Percentiles rank a stretch among this genome's conserved stretches.
These are phyloP conservation scores for Ptychobarbus kaznakovi DNA, from an alignment of 2,797 vertebrate genomes.

Conservation along the genomic window DNA sequence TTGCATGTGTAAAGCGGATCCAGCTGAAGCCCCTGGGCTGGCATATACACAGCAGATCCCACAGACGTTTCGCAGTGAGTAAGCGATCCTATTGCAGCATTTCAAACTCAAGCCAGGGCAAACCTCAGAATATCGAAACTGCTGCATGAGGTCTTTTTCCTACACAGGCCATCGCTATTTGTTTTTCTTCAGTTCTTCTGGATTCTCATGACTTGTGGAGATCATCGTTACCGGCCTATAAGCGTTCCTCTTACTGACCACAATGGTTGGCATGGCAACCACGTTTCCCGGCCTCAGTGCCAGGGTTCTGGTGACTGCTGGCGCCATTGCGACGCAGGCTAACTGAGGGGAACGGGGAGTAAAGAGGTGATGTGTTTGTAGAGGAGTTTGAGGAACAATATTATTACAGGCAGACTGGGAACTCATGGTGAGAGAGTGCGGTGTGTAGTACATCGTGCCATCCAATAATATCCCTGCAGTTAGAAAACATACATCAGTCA, in stretches of 20 bases:
- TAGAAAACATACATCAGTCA: slow-evolving; percentile 28
- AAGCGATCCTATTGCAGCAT: slow-evolving; percentile 51
- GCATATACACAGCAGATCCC: slow-evolving; percentile 28
- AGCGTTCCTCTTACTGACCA: slow-evolving; percentile 66
- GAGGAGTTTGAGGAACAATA: slow-evolving; percentile 70
- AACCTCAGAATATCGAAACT: slow-evolving; percentile 51
- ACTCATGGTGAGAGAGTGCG: slow-evolving; percentile 49
- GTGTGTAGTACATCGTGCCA: slow-evolving; percentile 27
- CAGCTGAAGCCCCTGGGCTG: slow-evolving; percentile 11
- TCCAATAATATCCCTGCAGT: slow-evolving; percentile 42
- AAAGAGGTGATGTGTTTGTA: slow-evolving; percentile 75
- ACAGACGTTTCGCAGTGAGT: slow-evolving; percentile 40
- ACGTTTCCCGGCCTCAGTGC: slow-evolving; percentile 69
- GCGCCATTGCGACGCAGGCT: slow-evolving; percentile 68
- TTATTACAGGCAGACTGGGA: slow-evolving; percentile 62
- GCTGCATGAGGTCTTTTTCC: slow-evolving; percentile 52
- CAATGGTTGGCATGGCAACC: slow-evolving; percentile 69
- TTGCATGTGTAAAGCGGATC: slow-evolving; percentile 38
- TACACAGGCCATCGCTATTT: slow-evolving; percentile 52
- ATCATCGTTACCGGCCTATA: slow-evolving; percentile 66
- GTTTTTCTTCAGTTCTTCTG: slow-evolving; percentile 52
- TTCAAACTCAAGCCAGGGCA: slow-evolving; percentile 49
- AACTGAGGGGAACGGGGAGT: slow-evolving; percentile 70
- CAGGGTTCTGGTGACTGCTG: slow-evolving; percentile 71
- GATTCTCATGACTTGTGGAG: slow-evolving; percentile 52